Evolutionary conservation across 2,113 vertebrate species (phyloP), one percentile per base, ranked within the genome.

Genomic region (Gambusia affinis): DNA sequence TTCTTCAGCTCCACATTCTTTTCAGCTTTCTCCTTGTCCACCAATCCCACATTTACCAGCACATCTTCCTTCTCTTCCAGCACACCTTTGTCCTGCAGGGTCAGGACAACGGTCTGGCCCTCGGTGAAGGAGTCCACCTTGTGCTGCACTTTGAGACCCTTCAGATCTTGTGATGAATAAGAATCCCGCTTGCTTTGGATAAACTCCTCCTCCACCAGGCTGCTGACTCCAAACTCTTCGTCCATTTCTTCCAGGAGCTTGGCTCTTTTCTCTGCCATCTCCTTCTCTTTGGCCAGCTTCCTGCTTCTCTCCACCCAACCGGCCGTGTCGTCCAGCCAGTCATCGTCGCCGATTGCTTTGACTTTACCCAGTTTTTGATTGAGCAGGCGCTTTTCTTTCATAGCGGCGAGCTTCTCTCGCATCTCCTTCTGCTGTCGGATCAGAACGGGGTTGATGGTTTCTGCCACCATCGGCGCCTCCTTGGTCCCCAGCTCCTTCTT

Each of bases 201-300:
- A 76, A 98, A 97, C 72, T 98, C 97, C 78, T 97, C 94, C 64
- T 98, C 96, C 24, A 98, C 96, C 62, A 98, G 91, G 67, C 86
- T 94, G 94, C 96, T 97, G 57, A 98, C 94, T 0, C 97, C 97
- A 70, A 98, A 98, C 88, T 98, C 97, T 70, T 97, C 93, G 42
- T 98, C 97, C 97, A 98, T 98, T 86, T 98, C 97, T 77, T 97
- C 94, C 57, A 98, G 91, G 3, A 98, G 94, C 76, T 96, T 96
- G 71, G 96, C 97, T 91, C 97, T 92, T 80, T 97, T 98, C 67
- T 98, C 97, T 0, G 97, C 97, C 92, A 98, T 51, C 35, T 98
- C 97, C 76, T 97, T 98, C 84, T 98, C 97, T 64, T 95, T 94
- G 60, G 96, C 95, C 11, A 97, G 76, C 31, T 93, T 95, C 28